Conservation (phyloP, 2,113 vertebrate species). For the Mus musculus region DNA sequence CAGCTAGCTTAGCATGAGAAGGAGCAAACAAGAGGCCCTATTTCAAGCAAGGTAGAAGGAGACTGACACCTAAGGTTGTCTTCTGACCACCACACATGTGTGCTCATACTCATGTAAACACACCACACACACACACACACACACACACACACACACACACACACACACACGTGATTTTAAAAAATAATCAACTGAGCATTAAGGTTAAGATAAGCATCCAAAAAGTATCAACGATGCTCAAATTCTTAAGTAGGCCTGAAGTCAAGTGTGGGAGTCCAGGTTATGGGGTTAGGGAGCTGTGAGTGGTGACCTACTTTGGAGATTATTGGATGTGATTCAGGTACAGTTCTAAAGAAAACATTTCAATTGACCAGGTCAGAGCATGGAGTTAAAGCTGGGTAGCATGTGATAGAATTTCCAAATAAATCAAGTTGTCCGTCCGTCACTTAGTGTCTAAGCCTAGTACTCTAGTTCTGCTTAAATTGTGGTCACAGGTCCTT, state of each 20-base stretch:
- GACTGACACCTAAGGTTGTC: neutral
- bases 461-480: neutral
- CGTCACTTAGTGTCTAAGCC: neutral
- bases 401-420: neutral
- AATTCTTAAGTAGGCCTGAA: neutral
- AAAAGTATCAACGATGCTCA: neutral
- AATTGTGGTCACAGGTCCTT: neutral
- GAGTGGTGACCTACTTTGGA: neutral
- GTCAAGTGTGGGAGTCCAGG: neutral
- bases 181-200: neutral
- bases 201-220: neutral
- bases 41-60: neutral
- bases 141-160: neutral
- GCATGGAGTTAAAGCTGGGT: neutral
- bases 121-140: neutral
- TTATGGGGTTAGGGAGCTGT: neutral
- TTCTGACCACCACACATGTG: neutral
- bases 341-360: neutral
- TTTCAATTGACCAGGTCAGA: neutral
- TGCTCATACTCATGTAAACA: too few species aligned
- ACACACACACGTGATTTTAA: neutral
- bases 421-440: neutral
- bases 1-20: neutral
- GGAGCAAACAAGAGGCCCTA: neutral
- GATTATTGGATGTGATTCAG: neutral